Conservation (phyloP, 2,888 invertebrate species). For the Augochlorella aurata region DNA sequence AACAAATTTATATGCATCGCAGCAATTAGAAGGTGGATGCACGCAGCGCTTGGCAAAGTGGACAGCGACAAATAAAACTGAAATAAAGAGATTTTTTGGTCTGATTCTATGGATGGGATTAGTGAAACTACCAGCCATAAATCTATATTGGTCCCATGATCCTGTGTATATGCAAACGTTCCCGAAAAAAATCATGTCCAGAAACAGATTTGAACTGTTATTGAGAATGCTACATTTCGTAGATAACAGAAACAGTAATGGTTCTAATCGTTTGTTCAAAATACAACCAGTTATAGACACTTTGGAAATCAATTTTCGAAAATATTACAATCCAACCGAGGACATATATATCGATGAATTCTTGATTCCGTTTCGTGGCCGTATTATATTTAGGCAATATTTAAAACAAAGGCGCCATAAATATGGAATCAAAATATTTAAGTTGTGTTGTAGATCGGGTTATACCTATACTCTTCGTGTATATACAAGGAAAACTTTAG, state of each 20-base stretch:
- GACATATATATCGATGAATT: constrained; percentile 29
- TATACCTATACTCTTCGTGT: constrained; percentile 3
- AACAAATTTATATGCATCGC: constrained; percentile 30
- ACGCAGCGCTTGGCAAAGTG: constrained; percentile 23
- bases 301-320: constrained; percentile 23
- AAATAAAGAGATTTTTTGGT: constrained; percentile 62
- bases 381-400: constrained; percentile 27
- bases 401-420: constrained; percentile 29
- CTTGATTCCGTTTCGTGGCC: constrained; percentile 27
- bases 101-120: constrained; percentile 73
- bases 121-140: constrained; percentile 61
- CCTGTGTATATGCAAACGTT: constrained; percentile 20
- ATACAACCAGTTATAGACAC: constrained; percentile 26
- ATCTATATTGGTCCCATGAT: constrained; percentile 26
- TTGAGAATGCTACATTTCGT: constrained; percentile 38
- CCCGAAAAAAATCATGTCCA: constrained; percentile 18
- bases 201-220: constrained; percentile 33
- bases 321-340: constrained; percentile 22
- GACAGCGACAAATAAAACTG: constrained; percentile 8
- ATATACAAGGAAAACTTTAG: constrained; percentile 26
- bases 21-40: constrained; percentile 9
- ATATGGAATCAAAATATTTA: constrained; percentile 21
- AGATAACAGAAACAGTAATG: constrained; percentile 56
- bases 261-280: constrained; percentile 21
- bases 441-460: not conserved